Evolutionary conservation across 2,888 invertebrate genomes (phyloP).

Genomic region (Listrodromus nycthemerus): DNA sequence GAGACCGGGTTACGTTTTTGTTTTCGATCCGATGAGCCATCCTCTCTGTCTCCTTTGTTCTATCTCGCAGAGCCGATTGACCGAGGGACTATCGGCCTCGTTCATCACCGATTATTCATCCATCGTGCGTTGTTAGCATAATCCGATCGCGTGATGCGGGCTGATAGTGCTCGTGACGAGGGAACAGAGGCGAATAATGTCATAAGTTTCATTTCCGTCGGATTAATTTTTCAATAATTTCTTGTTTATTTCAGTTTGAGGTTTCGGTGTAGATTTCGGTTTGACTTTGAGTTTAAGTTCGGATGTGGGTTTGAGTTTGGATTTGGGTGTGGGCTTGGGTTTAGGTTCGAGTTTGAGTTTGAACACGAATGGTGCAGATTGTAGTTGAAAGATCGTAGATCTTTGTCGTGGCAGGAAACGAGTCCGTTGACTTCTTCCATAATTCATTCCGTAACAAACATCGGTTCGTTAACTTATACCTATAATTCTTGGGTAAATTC

Average conservation of each 20-base stretch:
- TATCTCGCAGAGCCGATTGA: not conserved
- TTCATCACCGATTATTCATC: conserved; percentile 70
- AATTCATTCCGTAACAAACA: conserved; percentile 56
- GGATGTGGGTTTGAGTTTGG: no score
- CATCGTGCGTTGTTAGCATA: conserved; percentile 71
- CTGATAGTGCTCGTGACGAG: not conserved
- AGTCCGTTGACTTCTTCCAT: conserved; percentile 28
- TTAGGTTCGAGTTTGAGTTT: no score
- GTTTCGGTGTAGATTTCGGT: no score
- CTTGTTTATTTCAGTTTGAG: no score
- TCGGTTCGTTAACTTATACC: conserved; percentile 15
- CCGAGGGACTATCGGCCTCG: conserved; percentile 11
- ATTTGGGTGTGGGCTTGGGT: no score
- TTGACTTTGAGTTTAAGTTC: no score
- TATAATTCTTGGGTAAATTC: conserved; percentile 25
- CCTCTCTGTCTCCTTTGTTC: conserved; percentile 16
- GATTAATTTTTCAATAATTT: no score
- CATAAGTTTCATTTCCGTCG: not conserved
- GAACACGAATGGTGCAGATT: no score
- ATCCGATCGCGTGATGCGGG: conserved; percentile 44
- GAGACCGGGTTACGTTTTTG: not conserved
- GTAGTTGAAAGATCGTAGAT: no score
- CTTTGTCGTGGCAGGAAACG: not conserved
- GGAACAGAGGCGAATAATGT: not conserved
- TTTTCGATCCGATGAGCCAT: conserved; percentile 45